Conservation (phyloP, 2,113 vertebrate species). For the Gymnocephalus cernua region DNA sequence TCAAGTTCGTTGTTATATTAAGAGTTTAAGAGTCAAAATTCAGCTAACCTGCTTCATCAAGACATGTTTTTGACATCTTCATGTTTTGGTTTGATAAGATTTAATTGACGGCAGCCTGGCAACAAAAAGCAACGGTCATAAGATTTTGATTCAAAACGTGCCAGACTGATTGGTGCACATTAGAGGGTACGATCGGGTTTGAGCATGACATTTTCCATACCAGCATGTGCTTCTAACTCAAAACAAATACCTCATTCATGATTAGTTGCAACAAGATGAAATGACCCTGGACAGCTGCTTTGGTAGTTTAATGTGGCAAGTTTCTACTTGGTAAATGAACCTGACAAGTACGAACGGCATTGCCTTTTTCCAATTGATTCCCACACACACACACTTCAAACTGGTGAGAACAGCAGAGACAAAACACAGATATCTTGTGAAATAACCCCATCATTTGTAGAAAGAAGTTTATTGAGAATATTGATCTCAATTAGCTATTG, state of each 20-base stretch:
- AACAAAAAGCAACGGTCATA: too few relatives aligned
- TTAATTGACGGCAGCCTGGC: too few relatives aligned
- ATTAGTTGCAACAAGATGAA: neutral
- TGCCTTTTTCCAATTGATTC: too few relatives aligned
- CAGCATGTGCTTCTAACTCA: neutral
- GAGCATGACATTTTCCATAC: neutral
- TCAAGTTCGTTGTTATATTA: too few relatives aligned
- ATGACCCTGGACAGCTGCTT: neutral
- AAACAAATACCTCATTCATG: slow-evolving; percentile 3
- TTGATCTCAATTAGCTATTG: too few relatives aligned
- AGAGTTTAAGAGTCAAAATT: neutral
- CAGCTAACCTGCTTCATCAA: neutral
- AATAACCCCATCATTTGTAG: neutral
- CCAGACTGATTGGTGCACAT: too few relatives aligned
- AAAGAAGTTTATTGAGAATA: neutral
- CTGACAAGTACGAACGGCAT: too few relatives aligned
- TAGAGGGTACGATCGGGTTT: neutral
- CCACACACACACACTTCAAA: neutral
- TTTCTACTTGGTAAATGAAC: too few relatives aligned
- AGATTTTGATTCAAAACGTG: too few relatives aligned
- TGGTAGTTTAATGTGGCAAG: too few relatives aligned
- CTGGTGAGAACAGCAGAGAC: neutral
- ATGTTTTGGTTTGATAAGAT: too few relatives aligned
- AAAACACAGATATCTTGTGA: neutral
- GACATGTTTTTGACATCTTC: neutral